A percentile compares a stretch with the other conserved stretches of the same genome.
These are phyloP conservation scores for Dicrostonyx torquatus DNA, from an alignment of 2,797 vertebrate species.

Conservation along the genomic window DNA sequence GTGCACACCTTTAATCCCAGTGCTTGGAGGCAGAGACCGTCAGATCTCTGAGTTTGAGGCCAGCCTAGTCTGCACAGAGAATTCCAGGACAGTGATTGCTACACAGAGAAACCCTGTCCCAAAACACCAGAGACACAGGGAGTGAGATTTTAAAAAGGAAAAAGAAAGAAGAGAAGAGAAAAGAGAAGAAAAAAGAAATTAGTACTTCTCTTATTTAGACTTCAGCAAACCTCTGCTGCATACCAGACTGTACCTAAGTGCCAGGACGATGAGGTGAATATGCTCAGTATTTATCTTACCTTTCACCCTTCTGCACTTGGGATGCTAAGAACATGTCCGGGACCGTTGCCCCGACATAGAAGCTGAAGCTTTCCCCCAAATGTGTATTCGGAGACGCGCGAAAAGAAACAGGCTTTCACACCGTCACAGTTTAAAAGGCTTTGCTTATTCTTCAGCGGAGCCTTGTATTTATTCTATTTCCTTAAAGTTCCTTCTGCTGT, in stretches of 20 bases:
- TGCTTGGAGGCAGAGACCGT: not conserved
- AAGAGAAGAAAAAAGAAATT: not conserved
- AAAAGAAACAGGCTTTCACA: no score
- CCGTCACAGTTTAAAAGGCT: no score
- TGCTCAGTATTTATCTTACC: not conserved
- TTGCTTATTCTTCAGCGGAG: no score
- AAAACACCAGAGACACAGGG: no score
- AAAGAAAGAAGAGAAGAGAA: not conserved
- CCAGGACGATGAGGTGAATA: slow-evolving; percentile 15
- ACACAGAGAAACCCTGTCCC: not conserved
- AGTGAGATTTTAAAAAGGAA: no score
- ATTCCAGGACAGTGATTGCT: not conserved
- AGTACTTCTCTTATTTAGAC: not conserved
- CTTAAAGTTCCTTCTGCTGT: no score
- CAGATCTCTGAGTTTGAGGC: not conserved
- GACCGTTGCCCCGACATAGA: no score
- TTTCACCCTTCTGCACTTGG: not conserved
- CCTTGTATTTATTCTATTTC: no score
- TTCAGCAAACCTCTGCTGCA: not conserved
- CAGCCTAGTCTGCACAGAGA: not conserved
- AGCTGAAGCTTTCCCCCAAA: no score
- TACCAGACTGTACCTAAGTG: not conserved
- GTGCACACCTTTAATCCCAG: not conserved
- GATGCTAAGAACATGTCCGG: no score
- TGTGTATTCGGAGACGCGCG: no score